Evolutionary conservation across 2,888 invertebrate genomes (phyloP), one percentile per base, ranked within the genome.

Genomic region (Dolichopus griseipennis): DNA sequence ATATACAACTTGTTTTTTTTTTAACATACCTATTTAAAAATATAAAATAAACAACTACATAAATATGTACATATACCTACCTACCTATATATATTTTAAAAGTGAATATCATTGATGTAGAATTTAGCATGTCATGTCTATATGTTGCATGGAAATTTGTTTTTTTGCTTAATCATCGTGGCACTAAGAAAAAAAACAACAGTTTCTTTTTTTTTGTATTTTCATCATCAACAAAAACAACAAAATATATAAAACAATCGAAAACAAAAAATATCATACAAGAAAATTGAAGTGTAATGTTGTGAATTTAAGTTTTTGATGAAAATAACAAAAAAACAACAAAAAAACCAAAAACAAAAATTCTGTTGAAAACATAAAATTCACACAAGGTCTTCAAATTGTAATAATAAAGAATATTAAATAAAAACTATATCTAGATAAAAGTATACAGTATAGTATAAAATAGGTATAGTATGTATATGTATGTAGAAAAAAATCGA

Each of bases 111-210:
- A 52, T 41, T 52, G 18, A 1, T 52, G 52, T 52, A 52, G n/a
- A 52, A 12, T 52, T 52, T 52, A 18, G 52, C 52, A 52, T 52
- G 52, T 52, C 52, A 52, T 52, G 52, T 52, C 52, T 52, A 52
- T 52, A n/a, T 52, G 52, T 52, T 52, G 52, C 15, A 52, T 52
- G 52, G 6, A 18, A 52, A 18, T 18, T 52, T 12, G 52, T n/a
- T 52, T 15, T n/a, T 52, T 52, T 37, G 37, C 37, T 8, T 37
- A 37, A 1, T 52, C 52, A 52, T 52, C 18, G 15, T 52, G 15
- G 15, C 52, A 52, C 52, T 52, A 15, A 52, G 18, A 18, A 52
- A 52, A 5, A 52, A 52, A 52, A 27, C 27, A 27, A 27, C 27
- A 27, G 2, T 27, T 27, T 27, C 5, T 27, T 27, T 27, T 27